Conservation (phyloP, 2,888 invertebrate genomes). For the Apamea anceps region DNA sequence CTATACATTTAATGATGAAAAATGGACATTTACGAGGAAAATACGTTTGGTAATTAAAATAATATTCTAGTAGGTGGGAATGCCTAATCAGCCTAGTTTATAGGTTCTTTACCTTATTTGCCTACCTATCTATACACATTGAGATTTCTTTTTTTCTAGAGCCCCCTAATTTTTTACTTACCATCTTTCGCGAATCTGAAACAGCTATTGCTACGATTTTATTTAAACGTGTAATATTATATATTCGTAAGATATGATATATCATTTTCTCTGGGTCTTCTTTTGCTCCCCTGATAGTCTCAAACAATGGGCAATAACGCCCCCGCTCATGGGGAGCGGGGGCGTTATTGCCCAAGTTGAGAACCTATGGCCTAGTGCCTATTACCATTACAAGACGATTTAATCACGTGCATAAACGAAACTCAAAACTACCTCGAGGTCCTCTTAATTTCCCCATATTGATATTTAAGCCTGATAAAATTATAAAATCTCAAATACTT, state of each 20-base stretch:
- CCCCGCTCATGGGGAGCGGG: too few relatives aligned
- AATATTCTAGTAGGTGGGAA: background rate
- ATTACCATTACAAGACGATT: background rate
- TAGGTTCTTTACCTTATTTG: too few relatives aligned
- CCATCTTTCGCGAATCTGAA: too few relatives aligned
- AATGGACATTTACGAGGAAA: conserved; percentile 3
- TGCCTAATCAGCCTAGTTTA: background rate
- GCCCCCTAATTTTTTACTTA: too few relatives aligned
- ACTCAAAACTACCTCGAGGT: background rate
- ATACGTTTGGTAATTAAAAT: conserved; percentile 4
- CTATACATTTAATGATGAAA: conserved; percentile 19
- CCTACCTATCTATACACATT: too few relatives aligned
- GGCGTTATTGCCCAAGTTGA: background rate
- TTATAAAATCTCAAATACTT: background rate
- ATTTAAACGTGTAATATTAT: too few relatives aligned
- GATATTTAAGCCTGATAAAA: background rate
- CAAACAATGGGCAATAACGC: too few relatives aligned
- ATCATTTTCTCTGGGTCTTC: background rate
- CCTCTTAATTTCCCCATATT: background rate
- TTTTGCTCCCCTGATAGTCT: background rate
- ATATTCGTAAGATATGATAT: background rate
- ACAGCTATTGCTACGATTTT: too few relatives aligned
- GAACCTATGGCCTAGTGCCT: background rate
- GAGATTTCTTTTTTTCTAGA: too few relatives aligned
- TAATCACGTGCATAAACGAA: background rate